These are phyloP conservation scores for Lasioglossum zephyrum DNA, from an alignment of 2,888 invertebrate species.

Conservation along the genomic window DNA sequence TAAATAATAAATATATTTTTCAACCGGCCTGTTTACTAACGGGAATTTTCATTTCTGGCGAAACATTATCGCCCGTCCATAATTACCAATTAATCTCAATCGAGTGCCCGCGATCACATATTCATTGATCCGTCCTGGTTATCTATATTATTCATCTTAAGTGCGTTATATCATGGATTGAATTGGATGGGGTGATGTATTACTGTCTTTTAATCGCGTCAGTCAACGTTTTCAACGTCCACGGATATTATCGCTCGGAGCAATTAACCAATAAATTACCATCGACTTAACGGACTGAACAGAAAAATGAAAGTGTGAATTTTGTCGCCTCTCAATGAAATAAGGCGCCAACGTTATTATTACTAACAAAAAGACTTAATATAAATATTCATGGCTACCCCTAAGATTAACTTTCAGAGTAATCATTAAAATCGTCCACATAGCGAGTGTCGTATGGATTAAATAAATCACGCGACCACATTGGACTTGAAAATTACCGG, in stretches of 20 bases:
- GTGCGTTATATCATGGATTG: conserved; percentile 24
- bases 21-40: neutral
- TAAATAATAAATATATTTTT: neutral
- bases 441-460: neutral
- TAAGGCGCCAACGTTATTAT: neutral
- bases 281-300: neutral
- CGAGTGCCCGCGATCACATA: conserved; percentile 9
- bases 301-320: neutral
- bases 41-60: neutral
- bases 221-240: conserved; percentile 13
- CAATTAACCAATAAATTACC: conserved; percentile 26
- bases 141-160: conserved; percentile 45
- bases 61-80: neutral
- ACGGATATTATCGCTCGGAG: conserved; percentile 15
- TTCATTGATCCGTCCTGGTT: conserved; percentile 7
- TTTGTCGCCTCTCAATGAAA: neutral
- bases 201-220: conserved; percentile 10
- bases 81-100: conserved; percentile 32
- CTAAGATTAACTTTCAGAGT: neutral
- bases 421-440: neutral
- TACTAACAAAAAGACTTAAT: neutral
- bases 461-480: neutral
- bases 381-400: neutral
- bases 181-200: neutral
- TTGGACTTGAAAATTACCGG: neutral